Evolutionary conservation across 2,113 vertebrate genomes (phyloP), one percentile per base, ranked within the genome.

Genomic region (Anguilla rostrata): DNA sequence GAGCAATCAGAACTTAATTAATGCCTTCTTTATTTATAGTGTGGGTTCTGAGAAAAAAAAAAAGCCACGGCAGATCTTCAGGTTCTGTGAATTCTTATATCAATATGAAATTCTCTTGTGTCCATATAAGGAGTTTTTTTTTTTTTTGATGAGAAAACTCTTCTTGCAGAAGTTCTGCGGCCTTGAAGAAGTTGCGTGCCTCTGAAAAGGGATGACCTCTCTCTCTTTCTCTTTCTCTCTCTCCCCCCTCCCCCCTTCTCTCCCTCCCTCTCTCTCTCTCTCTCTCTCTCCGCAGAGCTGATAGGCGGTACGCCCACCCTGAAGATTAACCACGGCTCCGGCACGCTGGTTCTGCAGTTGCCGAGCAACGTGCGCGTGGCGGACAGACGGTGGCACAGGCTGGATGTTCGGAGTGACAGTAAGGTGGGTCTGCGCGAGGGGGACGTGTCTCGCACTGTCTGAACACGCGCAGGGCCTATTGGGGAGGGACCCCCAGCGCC

Each of bases 321-420:
- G 92, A 97, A 96, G 93, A 95, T 98, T 88, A 96, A 96, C 95
- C 95, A 96, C 0, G 96, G 96, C 89, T 94, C 95, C 4, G 96
- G 95, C 88, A 95, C 95, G 40, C 90, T 96, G 93, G 92, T 95
- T 85, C 91, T 97, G 83, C 96, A 95, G 94, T 96, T 98, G 92
- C 96, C 97, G 90, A 92, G 95, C 92, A 94, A 95, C 91, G 92
- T 97, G 88, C 97, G 97, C 2, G 94, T 96, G 84, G 96, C 97
- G 53, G 97, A 98, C 94, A 95, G 96, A 91, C 95, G 94, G 66
- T 98, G 97, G 97, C 97, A 98, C 93, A 94, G 92, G 40, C 92
- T 98, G 71, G 97, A 98, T 90, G 94, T 98, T 91, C 95, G 95
- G 93, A 96, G 94, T 90, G 96, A 92, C 90, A 95, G 95, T 91